A percentile compares a stretch with the other conserved stretches of the same genome.
Evolutionary conservation across 2,888 invertebrate species (phyloP).

Genomic region (Drosophila limbata): DNA sequence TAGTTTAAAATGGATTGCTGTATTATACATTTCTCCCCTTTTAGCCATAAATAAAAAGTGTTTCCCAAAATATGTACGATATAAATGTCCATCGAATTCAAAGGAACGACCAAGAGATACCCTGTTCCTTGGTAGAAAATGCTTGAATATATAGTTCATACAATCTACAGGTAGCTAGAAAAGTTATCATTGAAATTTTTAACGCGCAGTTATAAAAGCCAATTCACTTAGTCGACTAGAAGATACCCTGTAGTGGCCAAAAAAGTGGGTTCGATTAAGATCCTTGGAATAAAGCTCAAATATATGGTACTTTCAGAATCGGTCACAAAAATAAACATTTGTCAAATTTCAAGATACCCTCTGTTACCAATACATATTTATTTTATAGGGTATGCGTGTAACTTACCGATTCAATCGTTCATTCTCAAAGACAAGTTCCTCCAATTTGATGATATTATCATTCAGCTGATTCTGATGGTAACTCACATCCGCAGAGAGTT

Average conservation of each 20-base stretch:
- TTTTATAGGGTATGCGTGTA: not conserved
- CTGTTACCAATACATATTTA: no score
- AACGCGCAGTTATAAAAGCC: no score
- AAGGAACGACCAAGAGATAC: not conserved
- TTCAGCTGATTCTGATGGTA: conserved; percentile 82
- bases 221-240: not conserved
- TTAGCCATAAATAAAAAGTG: not conserved
- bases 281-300: no score
- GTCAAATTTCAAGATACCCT: no score
- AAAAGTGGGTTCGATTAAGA: no score
- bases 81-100: not conserved
- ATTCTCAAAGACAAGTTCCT: conserved; percentile 79
- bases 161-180: not conserved
- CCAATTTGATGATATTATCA: conserved; percentile 82
- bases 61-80: not conserved
- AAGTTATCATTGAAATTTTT: not conserved
- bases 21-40: not conserved
- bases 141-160: not conserved
- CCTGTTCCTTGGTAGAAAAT: not conserved
- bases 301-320: no score
- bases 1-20: not conserved
- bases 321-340: no score
- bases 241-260: not conserved
- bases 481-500: conserved; percentile 77
- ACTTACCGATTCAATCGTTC: conserved; percentile 76